Conservation (phyloP, 2,888 invertebrate genomes). For the Diplazon laetatorius region DNA sequence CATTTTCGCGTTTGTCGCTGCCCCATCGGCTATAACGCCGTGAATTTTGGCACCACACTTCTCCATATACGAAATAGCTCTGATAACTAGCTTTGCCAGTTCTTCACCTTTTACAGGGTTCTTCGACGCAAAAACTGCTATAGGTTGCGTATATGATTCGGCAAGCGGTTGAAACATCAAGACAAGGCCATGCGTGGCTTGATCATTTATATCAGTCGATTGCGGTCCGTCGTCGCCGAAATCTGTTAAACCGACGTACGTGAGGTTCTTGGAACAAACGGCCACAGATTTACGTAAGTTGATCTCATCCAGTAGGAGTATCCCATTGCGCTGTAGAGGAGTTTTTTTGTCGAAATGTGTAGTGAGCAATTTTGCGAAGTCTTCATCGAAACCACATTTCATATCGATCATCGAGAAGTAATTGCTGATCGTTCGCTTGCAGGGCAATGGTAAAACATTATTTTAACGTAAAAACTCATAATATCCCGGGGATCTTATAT, state of each 20-base stretch:
- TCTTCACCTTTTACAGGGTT: constrained; percentile 3
- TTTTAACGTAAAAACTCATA: constrained; percentile 65
- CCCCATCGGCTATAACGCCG: constrained; percentile 46
- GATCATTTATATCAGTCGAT: background rate
- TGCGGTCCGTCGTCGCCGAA: constrained; percentile 19
- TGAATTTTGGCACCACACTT: constrained; percentile 44
- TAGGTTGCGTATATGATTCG: background rate
- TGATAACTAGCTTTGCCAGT: constrained; percentile 6
- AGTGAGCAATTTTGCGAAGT: constrained; percentile 47
- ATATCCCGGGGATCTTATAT: constrained; percentile 61
- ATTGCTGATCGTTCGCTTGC: constrained; percentile 60
- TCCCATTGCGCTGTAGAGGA: constrained; percentile 24
- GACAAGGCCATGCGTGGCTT: constrained; percentile 1
- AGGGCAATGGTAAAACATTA: constrained; percentile 61
- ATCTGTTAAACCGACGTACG: constrained; percentile 20
- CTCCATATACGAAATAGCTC: constrained; percentile 30
- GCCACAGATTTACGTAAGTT: constrained; percentile 52
- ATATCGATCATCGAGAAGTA: constrained; percentile 54
- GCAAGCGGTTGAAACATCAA: constrained; percentile 6
- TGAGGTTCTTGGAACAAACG: constrained; percentile 1
- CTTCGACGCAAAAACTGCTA: constrained; percentile 7
- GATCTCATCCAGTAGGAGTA: constrained; percentile 64
- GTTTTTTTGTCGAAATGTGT: constrained; percentile 50
- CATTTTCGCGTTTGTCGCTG: constrained; percentile 32
- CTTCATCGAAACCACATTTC: constrained; percentile 62